Conservation (phyloP, 2,113 vertebrate genomes). For the Progne subis region DNA sequence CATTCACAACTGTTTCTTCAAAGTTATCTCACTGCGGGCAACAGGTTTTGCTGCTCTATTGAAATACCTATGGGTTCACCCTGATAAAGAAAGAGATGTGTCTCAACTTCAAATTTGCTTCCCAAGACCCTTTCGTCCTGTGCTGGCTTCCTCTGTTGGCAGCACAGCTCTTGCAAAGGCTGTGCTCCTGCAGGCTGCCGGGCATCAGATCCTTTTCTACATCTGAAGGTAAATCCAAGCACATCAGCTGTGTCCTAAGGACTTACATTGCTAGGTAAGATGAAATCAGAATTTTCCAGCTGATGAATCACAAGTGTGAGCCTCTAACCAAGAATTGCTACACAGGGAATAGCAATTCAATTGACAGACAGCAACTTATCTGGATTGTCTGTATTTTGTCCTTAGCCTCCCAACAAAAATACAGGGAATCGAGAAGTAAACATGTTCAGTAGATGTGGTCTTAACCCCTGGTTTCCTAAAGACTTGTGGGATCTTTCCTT, state of each 20-base stretch:
- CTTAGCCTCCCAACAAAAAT: neutral
- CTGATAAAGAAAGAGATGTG: neutral
- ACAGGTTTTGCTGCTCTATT: slow-evolving; percentile 17
- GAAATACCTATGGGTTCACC: slow-evolving; percentile 10
- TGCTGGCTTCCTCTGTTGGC: rapidly evolving
- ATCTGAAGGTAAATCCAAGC: neutral
- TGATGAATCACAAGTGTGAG: neutral
- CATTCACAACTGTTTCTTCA: slow-evolving; percentile 17
- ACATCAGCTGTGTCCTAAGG: neutral
- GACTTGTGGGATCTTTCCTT: neutral
- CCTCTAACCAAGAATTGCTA: neutral
- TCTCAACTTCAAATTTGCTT: neutral
- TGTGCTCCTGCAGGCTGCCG: neutral
- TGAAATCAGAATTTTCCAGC: neutral
- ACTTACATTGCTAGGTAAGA: neutral
- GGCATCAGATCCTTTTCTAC: neutral
- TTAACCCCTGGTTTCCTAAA: neutral
- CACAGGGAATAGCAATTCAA: neutral
- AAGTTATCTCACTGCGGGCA: neutral
- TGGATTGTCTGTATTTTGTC: neutral
- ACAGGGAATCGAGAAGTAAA: neutral
- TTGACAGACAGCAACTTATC: neutral
- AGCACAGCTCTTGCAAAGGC: neutral
- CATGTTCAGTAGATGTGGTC: rapidly evolving
- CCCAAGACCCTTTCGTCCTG: neutral